Evolutionary conservation across 1,140 invertebrate species (phyloP).

Genomic region (Drosophila novamexicana): DNA sequence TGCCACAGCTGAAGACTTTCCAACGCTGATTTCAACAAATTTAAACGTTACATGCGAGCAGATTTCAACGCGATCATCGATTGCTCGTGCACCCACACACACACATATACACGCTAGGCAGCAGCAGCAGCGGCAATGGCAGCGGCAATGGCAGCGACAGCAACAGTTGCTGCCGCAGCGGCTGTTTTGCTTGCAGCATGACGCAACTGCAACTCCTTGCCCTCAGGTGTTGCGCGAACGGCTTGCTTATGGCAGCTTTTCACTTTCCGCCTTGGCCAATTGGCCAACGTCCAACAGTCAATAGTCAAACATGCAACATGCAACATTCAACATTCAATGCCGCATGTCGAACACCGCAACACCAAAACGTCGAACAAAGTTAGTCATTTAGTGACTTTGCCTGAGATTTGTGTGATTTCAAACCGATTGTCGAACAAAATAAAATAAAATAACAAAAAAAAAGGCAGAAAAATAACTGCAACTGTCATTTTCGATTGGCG

Average conservation of each 20-base stretch:
- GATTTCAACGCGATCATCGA: conserved; percentile 81
- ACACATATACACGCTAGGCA: conserved; percentile 37
- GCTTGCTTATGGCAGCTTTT: conserved; percentile 60
- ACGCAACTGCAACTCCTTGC: conserved; percentile 67
- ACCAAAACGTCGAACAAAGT: conserved; percentile 40
- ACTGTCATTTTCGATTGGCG: conserved; percentile 79
- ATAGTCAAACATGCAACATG: conserved; percentile 46
- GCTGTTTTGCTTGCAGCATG: conserved; percentile 43
- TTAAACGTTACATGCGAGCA: conserved; percentile 82
- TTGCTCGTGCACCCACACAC: conserved; percentile 71
- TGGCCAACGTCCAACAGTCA: conserved; percentile 61
- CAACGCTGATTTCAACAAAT: conserved; percentile 64
- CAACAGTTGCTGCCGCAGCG: conserved; percentile 40
- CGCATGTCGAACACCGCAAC: conserved; percentile 48
- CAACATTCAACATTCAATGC: conserved; percentile 50
- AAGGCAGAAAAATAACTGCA: conserved; percentile 68
- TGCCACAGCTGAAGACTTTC: conserved; percentile 40
- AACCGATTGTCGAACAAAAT: conserved; percentile 46
- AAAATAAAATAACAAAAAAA: conserved; percentile 9
- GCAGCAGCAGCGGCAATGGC: not conserved
- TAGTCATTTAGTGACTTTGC: conserved; percentile 72
- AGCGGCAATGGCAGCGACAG: not conserved
- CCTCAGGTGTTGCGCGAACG: conserved; percentile 67
- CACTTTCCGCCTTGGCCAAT: conserved; percentile 54
- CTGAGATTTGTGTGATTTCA: conserved; percentile 59